phyloP scores from a whole-genome alignment of 2,113 vertebrate species.

The Opisthocomus hoazin region DNA sequence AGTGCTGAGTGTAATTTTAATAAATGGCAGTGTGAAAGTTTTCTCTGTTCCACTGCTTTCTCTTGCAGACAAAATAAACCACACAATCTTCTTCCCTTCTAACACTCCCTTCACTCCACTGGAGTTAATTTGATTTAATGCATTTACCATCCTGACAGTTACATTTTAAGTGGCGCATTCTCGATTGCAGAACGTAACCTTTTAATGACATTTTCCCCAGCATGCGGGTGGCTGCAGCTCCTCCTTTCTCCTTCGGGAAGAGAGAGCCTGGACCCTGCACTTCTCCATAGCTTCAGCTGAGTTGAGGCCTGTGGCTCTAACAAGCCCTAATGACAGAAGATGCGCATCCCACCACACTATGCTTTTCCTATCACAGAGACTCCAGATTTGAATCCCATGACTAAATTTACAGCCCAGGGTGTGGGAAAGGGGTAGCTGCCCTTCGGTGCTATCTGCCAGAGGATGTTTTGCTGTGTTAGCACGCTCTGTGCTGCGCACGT shows the following conservation, averaged over 20 bases:
- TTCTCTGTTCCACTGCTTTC: background rate
- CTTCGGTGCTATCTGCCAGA: background rate
- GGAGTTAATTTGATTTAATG: constrained; percentile 25
- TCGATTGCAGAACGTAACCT: background rate
- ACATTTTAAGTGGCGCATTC: background rate
- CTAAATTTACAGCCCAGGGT: background rate
- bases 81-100: background rate
- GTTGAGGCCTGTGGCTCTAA: background rate
- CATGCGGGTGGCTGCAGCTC: background rate
- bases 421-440: background rate
- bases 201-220: background rate
- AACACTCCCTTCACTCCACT: background rate
- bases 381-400: background rate
- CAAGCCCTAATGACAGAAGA: background rate
- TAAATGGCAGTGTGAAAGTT: background rate
- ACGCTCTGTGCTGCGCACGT: fast-evolving
- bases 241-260: background rate
- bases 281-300: background rate
- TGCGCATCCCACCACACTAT: background rate
- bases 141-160: background rate
- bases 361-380: background rate
- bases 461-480: background rate
- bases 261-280: background rate
- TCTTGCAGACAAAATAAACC: background rate
- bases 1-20: constrained; percentile 29